Evolutionary conservation across 2,888 invertebrate species (phyloP).

Genomic region (Aleiodes leptofemur): DNA sequence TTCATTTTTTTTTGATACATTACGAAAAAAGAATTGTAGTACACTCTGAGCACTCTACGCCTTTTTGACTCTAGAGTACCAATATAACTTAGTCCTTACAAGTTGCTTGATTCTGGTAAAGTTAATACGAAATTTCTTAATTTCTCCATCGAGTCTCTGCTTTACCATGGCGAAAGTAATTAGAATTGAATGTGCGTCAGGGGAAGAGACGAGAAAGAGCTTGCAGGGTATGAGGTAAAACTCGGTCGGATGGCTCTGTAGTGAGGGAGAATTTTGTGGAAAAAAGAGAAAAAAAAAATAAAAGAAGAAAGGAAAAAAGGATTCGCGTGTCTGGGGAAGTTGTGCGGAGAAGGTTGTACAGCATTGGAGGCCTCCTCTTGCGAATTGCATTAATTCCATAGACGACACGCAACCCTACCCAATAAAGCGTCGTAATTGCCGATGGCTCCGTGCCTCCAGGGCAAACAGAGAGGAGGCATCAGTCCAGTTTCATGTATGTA

Average conservation of each 20-base stretch:
- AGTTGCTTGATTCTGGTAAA: neutral
- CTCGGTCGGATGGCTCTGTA: conserved; percentile 23
- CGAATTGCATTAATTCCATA: conserved; percentile 67
- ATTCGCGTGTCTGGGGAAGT: conserved; percentile 44
- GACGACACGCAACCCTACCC: conserved; percentile 67
- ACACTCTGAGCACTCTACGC: too few relatives aligned
- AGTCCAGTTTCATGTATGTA: conserved; percentile 41
- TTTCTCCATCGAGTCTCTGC: neutral
- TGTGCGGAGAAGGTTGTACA: conserved; percentile 12
- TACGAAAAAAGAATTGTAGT: too few relatives aligned
- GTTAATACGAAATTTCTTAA: neutral
- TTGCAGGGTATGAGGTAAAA: conserved; percentile 2
- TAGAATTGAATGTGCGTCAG: conserved; percentile 37
- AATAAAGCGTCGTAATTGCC: conserved; percentile 71
- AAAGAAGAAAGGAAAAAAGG: conserved; percentile 21
- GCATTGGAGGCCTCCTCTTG: conserved; percentile 46
- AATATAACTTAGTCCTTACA: neutral
- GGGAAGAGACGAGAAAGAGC: neutral
- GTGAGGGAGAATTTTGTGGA: conserved; percentile 13
- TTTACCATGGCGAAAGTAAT: conserved; percentile 21
- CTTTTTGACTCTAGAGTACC: too few relatives aligned
- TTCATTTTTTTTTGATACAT: too few relatives aligned
- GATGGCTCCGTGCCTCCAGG: conserved; percentile 64
- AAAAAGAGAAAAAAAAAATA: neutral
- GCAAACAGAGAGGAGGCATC: conserved; percentile 49